Evolutionary conservation across 1,140 invertebrate species (phyloP), one percentile per base, ranked within the genome.

Genomic region (Drosophila ananassae): DNA sequence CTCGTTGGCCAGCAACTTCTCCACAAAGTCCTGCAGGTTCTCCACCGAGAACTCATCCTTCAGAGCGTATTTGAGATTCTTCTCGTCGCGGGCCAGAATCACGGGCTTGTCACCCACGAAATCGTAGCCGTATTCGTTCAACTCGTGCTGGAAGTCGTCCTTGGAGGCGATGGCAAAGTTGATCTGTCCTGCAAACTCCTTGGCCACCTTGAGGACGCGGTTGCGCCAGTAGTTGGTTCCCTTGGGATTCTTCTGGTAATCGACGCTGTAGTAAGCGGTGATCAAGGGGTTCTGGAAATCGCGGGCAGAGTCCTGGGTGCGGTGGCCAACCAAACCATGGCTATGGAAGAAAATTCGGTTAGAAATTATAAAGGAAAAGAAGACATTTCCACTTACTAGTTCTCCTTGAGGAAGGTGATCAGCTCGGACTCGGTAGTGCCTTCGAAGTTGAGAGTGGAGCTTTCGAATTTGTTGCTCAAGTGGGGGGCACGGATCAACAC

Each of bases 151-250:
- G 94, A 98, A 99, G 72, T 98, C 97, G 83, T 98, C 96, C 89
- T 97, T 98, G 87, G 97, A 95, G 87, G 97, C 96, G 61, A 99
- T 94, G 3, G 98, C 98, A 93, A 99, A 99, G 57, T 93, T 96
- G 6, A 97, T 94, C 52, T 96, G 94, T 4, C 94, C 94, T 44
- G 94, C 93, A 92, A 96, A 96, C 56, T 97, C 95, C 91, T 98
- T 96, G 61, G 97, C 98, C 44, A 99, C 97, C 94, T 99, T 99
- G 60, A 99, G 93, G 30, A 99, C 95, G 74, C 98, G 95, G 93
- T 99, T 99, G 83, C 99, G 96, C 98, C 98, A 99, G 93, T 99
- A 99, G 93, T 99, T 99, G n/a, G 98, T 99, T 41, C 98, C 97
- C 92, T 99, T 99, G 8, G 96, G 94, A 92, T 99, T 99, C 93